phyloP scores from a whole-genome alignment of 2,797 vertebrate genomes.

The Galaxias olidus region DNA sequence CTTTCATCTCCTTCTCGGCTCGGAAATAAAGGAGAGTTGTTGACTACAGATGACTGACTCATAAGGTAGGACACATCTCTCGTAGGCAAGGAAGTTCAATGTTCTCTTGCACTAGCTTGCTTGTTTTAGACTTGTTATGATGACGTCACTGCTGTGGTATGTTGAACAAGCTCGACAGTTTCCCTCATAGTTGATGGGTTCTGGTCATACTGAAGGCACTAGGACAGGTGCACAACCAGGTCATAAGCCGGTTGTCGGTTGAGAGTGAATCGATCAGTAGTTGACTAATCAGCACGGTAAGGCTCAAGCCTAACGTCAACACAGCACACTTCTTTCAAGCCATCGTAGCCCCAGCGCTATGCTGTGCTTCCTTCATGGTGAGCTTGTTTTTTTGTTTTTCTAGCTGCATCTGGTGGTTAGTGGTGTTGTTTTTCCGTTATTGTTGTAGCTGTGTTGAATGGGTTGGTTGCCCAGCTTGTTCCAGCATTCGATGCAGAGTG shows the following conservation, averaged over 20 bases:
- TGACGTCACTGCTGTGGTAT: conserved; percentile 5
- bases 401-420: conserved; percentile 46
- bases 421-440: conserved; percentile 52
- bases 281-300: no score
- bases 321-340: not conserved
- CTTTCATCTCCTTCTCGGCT: conserved; percentile 59
- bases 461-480: conserved; percentile 54
- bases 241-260: no score
- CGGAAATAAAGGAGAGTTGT: conserved; percentile 42
- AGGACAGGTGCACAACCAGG: no score
- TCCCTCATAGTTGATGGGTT: not conserved
- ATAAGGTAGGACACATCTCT: conserved; percentile 38
- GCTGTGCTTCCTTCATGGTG: not conserved
- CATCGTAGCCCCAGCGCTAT: not conserved
- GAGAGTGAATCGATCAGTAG: no score
- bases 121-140: conserved; percentile 32
- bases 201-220: not conserved
- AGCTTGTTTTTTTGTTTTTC: conserved; percentile 53
- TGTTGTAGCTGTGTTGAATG: conserved; percentile 29
- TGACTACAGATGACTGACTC: conserved; percentile 47
- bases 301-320: not conserved
- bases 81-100: conserved; percentile 9
- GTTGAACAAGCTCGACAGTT: conserved; percentile 2
- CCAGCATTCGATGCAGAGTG: conserved; percentile 44
- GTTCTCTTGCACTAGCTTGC: conserved; percentile 3